Percentiles rank a stretch among this genome's conserved stretches.
phyloP scores from a whole-genome alignment of 2,113 vertebrate species.

The Tretioscincus oriximinensis region DNA sequence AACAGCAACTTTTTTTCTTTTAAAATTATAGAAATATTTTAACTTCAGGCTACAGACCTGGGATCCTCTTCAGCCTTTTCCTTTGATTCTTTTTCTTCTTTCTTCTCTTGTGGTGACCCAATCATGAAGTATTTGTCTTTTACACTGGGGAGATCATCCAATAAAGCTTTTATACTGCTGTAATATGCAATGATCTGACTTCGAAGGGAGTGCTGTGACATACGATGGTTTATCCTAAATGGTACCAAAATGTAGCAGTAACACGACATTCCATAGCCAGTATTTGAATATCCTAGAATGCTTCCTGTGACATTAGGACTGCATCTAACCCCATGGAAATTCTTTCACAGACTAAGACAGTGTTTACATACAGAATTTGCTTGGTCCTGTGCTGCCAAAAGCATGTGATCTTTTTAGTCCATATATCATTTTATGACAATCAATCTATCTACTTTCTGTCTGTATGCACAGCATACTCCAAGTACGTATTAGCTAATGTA shows the following conservation, averaged over 20 bases:
- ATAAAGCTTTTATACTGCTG: constrained; percentile 64
- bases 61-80: constrained; percentile 53
- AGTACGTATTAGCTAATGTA: too few relatives aligned
- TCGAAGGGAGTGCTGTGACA: constrained; percentile 65
- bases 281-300: neutral
- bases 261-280: neutral
- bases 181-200: constrained; percentile 70
- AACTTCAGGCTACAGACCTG: constrained; percentile 52
- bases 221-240: constrained; percentile 62
- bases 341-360: neutral
- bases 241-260: constrained; percentile 10
- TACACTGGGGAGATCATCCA: constrained; percentile 67
- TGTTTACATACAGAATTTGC: too few relatives aligned
- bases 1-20: too few relatives aligned
- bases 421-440: too few relatives aligned
- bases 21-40: too few relatives aligned
- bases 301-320: neutral
- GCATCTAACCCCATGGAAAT: neutral
- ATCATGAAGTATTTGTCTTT: constrained; percentile 70
- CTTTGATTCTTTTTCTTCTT: constrained; percentile 46
- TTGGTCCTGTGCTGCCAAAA: too few relatives aligned
- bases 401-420: too few relatives aligned
- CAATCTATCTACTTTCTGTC: neutral
- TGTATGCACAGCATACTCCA: neutral
- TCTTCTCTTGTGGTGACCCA: constrained; percentile 55